phyloP scores from a whole-genome alignment of 2,888 invertebrate genomes.

The Onthophagus sagittarius region DNA sequence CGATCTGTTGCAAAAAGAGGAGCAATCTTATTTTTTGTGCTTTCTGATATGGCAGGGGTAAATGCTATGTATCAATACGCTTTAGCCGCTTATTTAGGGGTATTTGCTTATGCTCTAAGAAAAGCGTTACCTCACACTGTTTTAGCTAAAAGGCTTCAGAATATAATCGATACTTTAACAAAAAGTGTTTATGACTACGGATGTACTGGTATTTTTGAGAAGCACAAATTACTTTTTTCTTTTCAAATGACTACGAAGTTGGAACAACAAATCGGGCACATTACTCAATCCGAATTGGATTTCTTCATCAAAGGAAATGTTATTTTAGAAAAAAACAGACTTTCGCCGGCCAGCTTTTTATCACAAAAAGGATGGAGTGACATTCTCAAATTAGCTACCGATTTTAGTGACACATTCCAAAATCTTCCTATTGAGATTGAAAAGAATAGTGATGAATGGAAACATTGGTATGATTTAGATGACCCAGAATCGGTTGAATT shows the following conservation, averaged over 20 bases:
- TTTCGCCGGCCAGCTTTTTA: conserved; percentile 56
- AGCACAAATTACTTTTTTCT: conserved; percentile 84
- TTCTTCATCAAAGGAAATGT: conserved; percentile 87
- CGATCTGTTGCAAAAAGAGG: conserved; percentile 81
- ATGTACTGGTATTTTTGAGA: conserved; percentile 88
- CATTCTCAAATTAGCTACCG: conserved; percentile 64
- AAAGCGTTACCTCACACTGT: conserved; percentile 80
- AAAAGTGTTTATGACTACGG: conserved; percentile 89
- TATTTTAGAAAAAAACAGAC: conserved; percentile 65
- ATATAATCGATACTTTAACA: conserved; percentile 81
- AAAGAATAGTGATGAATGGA: conserved; percentile 57
- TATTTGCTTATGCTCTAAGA: conserved; percentile 75
- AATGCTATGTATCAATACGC: conserved; percentile 94
- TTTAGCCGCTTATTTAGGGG: conserved; percentile 76
- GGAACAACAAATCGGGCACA: conserved; percentile 62
- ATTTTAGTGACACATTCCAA: conserved; percentile 65
- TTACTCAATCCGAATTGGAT: conserved; percentile 71
- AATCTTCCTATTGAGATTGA: conserved; percentile 62
- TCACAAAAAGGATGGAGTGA: conserved; percentile 75
- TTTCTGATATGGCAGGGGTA: conserved; percentile 85
- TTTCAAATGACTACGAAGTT: conserved; percentile 87
- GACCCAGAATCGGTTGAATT: conserved; percentile 68
- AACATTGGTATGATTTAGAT: conserved; percentile 76
- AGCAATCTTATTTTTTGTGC: conserved; percentile 85
- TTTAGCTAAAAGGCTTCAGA: conserved; percentile 67